Evolutionary conservation across 2,113 vertebrate species (phyloP).

Genomic region (Heloderma charlesbogerti): DNA sequence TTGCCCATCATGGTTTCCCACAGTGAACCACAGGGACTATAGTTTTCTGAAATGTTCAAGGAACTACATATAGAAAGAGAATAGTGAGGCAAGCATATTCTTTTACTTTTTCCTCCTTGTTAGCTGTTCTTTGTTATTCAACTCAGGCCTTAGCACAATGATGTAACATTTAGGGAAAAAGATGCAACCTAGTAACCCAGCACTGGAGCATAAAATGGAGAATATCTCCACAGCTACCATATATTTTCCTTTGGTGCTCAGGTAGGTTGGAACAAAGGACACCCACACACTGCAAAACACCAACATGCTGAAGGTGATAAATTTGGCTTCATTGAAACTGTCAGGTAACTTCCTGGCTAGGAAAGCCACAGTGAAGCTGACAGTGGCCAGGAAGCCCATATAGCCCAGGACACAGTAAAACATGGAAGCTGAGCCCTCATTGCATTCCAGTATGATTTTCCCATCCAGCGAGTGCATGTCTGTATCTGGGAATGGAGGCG

Average conservation of each 20-base stretch:
- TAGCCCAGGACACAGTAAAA: constrained; percentile 46
- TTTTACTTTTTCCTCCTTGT: not conserved
- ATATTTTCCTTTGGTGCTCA: too few species aligned
- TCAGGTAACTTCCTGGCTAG: too few species aligned
- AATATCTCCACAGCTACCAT: constrained; percentile 3
- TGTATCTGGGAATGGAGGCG: constrained; percentile 37
- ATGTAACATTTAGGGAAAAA: not conserved
- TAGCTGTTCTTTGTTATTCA: constrained; percentile 17
- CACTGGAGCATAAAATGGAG: not conserved
- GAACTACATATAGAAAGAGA: too few species aligned
- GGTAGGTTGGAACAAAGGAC: too few species aligned
- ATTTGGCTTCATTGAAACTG: too few species aligned
- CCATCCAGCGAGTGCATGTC: constrained; percentile 4
- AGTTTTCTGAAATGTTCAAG: too few species aligned
- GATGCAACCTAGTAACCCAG: constrained; percentile 16
- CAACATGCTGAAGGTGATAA: too few species aligned
- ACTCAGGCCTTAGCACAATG: constrained; percentile 9
- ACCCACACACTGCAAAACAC: too few species aligned
- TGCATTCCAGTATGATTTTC: constrained; percentile 37
- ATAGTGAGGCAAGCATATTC: not conserved
- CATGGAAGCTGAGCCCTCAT: too few species aligned
- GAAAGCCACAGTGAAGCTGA: too few species aligned
- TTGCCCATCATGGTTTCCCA: too few species aligned
- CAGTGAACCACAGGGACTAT: too few species aligned
- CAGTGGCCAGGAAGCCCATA: constrained; percentile 30